Evolutionary conservation across 1,140 invertebrate genomes (phyloP).

Genomic region (Nylanderia fulva): DNA sequence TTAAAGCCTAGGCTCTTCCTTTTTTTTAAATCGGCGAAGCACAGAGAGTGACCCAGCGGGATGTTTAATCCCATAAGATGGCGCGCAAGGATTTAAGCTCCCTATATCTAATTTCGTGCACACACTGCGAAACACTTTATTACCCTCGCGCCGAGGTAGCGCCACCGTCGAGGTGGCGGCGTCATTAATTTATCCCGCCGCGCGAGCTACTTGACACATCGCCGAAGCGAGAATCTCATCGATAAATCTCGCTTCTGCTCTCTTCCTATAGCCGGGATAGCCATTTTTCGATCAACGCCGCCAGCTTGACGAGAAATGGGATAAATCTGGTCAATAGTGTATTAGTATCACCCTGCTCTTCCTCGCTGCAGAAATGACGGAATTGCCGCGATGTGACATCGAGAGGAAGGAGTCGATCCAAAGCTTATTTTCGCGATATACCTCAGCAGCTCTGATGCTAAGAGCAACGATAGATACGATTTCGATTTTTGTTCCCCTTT

Average conservation of each 20-base stretch:
- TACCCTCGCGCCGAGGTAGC: not conserved
- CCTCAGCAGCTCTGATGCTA: not conserved
- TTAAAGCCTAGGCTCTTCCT: constrained; percentile 16
- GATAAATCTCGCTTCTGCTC: constrained; percentile 37
- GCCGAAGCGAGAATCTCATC: constrained; percentile 50
- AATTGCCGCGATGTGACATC: constrained; percentile 10
- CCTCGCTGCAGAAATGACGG: constrained; percentile 33
- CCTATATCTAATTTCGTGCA: not conserved
- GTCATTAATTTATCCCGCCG: constrained; percentile 51
- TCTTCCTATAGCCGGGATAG: not conserved
- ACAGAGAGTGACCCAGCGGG: no score
- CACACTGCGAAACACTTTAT: constrained; percentile 8
- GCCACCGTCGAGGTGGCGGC: not conserved
- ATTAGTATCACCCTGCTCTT: constrained; percentile 58
- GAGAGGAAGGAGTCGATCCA: constrained; percentile 43
- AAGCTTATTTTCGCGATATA: constrained; percentile 39
- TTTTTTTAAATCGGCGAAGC: not conserved
- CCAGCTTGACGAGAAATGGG: constrained; percentile 50
- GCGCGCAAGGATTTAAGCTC: constrained; percentile 3
- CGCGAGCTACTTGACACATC: constrained; percentile 33
- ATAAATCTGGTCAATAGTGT: constrained; percentile 56
- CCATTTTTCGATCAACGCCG: constrained; percentile 54
- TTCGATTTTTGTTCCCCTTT: not conserved
- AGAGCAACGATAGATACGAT: not conserved
- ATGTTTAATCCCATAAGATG: constrained; percentile 34